phyloP scores from a whole-genome alignment of 2,797 vertebrate genomes.

The Peromyscus melanophrys region DNA sequence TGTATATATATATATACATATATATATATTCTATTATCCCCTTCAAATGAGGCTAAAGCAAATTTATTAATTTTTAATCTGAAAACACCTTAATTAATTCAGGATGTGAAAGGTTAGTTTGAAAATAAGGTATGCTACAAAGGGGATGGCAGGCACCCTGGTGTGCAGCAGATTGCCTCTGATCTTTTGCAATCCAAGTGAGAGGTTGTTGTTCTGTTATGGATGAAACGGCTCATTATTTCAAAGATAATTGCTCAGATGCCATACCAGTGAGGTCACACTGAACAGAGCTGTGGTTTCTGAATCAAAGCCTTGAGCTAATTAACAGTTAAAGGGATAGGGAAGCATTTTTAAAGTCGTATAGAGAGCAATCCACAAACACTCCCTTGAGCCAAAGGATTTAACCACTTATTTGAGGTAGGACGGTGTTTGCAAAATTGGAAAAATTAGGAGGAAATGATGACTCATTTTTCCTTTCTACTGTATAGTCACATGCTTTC shows the following conservation, averaged over 20 bases:
- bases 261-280: constrained; percentile 87
- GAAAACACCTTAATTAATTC: constrained; percentile 88
- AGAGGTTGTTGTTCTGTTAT: constrained; percentile 86
- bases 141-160: constrained; percentile 81
- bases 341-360: constrained; percentile 74
- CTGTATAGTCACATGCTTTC: neutral
- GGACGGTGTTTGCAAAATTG: constrained; percentile 33
- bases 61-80: constrained; percentile 89
- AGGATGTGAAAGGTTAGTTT: constrained; percentile 88
- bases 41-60: constrained; percentile 74
- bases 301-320: constrained; percentile 82
- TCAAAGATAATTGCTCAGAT: constrained; percentile 89
- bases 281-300: constrained; percentile 76
- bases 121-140: constrained; percentile 85
- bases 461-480: neutral
- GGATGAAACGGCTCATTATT: constrained; percentile 90
- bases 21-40: constrained; percentile 57
- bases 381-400: constrained; percentile 20
- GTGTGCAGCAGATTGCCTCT: constrained; percentile 87
- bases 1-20: no score
- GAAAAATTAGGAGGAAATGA: constrained; percentile 14
- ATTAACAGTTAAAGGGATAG: constrained; percentile 86
- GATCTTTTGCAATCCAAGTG: constrained; percentile 85
- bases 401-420: constrained; percentile 61
- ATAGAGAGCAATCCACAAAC: constrained; percentile 29